phyloP scores from a whole-genome alignment of 1,140 invertebrate genomes.

The Eumeta japonica region DNA sequence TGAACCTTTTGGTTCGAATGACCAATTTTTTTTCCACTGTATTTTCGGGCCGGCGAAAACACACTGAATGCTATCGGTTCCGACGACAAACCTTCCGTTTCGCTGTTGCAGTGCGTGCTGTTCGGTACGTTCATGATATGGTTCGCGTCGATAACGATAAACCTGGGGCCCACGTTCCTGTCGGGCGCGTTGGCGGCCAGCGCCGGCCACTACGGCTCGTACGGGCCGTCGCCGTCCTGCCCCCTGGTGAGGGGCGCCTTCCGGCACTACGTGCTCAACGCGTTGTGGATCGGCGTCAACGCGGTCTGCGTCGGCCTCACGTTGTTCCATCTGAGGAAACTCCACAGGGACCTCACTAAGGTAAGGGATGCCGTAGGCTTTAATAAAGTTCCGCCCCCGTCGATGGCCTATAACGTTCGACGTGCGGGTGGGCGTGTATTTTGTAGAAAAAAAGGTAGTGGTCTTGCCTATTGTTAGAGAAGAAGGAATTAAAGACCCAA shows the following conservation, averaged over 20 bases:
- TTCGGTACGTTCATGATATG: constrained; percentile 93
- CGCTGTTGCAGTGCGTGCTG: constrained; percentile 78
- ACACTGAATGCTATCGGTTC: too few species aligned
- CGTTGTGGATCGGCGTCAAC: constrained; percentile 87
- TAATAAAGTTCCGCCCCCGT: constrained; percentile 1
- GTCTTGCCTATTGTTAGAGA: too few species aligned
- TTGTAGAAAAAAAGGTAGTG: too few species aligned
- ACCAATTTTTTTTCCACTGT: too few species aligned
- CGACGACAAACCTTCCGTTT: too few species aligned
- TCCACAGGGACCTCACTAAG: constrained; percentile 81
- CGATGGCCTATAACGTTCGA: too few species aligned
- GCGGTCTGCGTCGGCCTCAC: constrained; percentile 84
- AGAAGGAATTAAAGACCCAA: too few species aligned
- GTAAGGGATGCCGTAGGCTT: constrained; percentile 29
- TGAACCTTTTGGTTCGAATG: too few species aligned
- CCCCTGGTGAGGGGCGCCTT: constrained; percentile 78
- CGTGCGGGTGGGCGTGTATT: too few species aligned
- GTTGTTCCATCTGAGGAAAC: constrained; percentile 78
- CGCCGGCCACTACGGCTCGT: constrained; percentile 62
- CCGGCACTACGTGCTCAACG: constrained; percentile 85
- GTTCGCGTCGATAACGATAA: constrained; percentile 87
- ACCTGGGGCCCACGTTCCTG: constrained; percentile 87
- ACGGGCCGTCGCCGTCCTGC: constrained; percentile 74
- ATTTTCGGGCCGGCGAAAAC: too few species aligned
- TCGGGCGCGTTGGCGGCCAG: constrained; percentile 83